Evolutionary conservation across 2,888 invertebrate species (phyloP).

Genomic region (Agrochola lychnidis): DNA sequence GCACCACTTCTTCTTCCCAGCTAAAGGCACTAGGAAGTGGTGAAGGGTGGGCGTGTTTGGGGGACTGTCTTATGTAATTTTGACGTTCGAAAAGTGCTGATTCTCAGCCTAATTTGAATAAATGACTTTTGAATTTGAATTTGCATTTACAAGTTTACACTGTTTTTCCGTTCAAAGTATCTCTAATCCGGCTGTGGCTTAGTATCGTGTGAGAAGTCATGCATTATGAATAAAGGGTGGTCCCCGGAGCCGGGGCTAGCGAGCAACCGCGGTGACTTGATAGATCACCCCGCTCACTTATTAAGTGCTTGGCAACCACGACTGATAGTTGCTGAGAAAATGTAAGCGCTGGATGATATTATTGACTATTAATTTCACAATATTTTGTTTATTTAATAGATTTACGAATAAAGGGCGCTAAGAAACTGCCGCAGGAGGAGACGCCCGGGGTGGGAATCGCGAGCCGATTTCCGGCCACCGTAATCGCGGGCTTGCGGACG

Average conservation of each 20-base stretch:
- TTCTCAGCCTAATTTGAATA: too few species aligned
- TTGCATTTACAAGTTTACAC: constrained; percentile 23
- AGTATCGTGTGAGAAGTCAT: constrained; percentile 74
- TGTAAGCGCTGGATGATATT: neutral
- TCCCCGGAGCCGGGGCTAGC: constrained; percentile 64
- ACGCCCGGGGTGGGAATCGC: too few species aligned
- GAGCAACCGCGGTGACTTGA: constrained; percentile 71
- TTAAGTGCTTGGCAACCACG: constrained; percentile 49
- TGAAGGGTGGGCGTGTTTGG: too few species aligned
- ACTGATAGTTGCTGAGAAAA: constrained; percentile 20
- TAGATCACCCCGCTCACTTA: constrained; percentile 72
- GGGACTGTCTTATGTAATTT: too few species aligned
- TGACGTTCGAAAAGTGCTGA: too few species aligned
- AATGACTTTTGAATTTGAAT: too few species aligned
- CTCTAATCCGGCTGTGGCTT: constrained; percentile 65
- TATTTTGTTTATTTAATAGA: neutral
- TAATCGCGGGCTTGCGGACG: too few species aligned
- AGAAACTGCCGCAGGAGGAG: too few species aligned
- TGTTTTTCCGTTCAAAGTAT: constrained; percentile 35
- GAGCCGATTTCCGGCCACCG: too few species aligned
- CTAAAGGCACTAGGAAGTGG: too few species aligned
- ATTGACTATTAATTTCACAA: neutral
- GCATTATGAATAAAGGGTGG: constrained; percentile 78
- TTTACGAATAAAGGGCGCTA: too few species aligned
- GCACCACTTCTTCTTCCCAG: too few species aligned